These are phyloP conservation scores for Amblyopsis rosae DNA, from an alignment of 2,113 vertebrate genomes.

Conservation along the genomic window DNA sequence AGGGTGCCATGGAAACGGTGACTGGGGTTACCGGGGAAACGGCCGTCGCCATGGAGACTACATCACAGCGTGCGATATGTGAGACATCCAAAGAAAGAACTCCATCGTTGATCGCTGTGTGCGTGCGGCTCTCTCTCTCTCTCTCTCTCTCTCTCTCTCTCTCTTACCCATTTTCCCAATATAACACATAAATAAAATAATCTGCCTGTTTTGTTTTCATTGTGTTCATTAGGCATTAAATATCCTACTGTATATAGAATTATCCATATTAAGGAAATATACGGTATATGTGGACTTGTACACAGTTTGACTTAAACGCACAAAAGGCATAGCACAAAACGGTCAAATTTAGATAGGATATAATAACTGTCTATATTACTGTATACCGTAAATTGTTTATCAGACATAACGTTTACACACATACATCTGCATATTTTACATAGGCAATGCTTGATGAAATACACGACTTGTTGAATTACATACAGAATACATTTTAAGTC, in stretches of 20 bases:
- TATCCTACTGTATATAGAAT: constrained; percentile 7
- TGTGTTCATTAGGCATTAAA: constrained; percentile 30
- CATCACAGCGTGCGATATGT: constrained; percentile 87
- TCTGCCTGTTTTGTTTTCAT: constrained; percentile 37
- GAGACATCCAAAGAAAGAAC: constrained; percentile 86
- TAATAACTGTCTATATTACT: constrained; percentile 29
- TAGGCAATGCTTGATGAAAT: constrained; percentile 46
- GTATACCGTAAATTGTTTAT: constrained; percentile 15
- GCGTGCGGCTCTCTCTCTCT: background rate
- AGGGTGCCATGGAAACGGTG: constrained; percentile 93
- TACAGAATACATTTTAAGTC: constrained; percentile 30
- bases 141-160: constrained; percentile 22
- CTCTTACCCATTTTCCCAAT: constrained; percentile 50
- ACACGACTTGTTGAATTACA: constrained; percentile 54
- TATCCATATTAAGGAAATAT: constrained; percentile 19
- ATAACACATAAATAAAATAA: constrained; percentile 25
- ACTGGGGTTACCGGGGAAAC: constrained; percentile 93
- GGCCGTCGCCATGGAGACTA: constrained; percentile 90
- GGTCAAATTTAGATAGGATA: constrained; percentile 48
- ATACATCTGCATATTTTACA: constrained; percentile 54
- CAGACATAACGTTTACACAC: constrained; percentile 55
- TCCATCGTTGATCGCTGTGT: constrained; percentile 62
- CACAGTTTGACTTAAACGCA: constrained; percentile 62
- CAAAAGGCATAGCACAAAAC: constrained; percentile 63
- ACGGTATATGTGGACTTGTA: constrained; percentile 23